Conservation (phyloP, 2,797 vertebrate species). For the Staurois parvus region DNA sequence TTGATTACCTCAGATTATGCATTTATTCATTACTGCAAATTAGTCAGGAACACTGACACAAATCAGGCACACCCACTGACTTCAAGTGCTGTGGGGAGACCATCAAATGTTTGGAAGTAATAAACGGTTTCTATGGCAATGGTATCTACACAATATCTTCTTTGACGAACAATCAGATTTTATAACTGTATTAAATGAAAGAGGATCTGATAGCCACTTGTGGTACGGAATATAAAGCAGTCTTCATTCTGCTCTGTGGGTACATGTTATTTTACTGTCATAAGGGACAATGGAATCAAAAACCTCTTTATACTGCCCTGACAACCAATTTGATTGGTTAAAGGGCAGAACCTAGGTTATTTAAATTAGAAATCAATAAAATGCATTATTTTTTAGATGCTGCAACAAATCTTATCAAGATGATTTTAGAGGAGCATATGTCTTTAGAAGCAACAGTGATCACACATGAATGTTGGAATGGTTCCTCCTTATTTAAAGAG, state of each 20-base stretch:
- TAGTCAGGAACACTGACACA: constrained; percentile 50
- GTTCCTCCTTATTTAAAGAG: no score
- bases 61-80: constrained; percentile 47
- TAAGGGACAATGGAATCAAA: neutral
- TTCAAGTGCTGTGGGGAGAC: constrained; percentile 22
- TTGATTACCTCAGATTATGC: constrained; percentile 53
- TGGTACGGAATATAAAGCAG: neutral
- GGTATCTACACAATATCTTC: constrained; percentile 36
- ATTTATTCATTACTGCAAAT: constrained; percentile 57
- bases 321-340: no score
- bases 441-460: no score
- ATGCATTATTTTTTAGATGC: neutral
- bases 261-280: neutral
- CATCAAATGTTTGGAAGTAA: constrained; percentile 35
- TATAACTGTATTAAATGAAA: constrained; percentile 1
- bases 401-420: no score
- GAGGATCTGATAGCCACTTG: neutral
- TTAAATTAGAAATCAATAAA: neutral
- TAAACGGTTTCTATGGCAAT: constrained; percentile 39
- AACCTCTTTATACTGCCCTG: no score
- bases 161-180: constrained; percentile 29
- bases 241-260: neutral
- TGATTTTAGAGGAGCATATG: no score
- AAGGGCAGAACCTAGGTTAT: neutral
- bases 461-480: no score